A percentile compares a stretch with the other conserved stretches of the same genome.
Conservation (phyloP, 2,113 vertebrate species). For the Rynchops niger region DNA sequence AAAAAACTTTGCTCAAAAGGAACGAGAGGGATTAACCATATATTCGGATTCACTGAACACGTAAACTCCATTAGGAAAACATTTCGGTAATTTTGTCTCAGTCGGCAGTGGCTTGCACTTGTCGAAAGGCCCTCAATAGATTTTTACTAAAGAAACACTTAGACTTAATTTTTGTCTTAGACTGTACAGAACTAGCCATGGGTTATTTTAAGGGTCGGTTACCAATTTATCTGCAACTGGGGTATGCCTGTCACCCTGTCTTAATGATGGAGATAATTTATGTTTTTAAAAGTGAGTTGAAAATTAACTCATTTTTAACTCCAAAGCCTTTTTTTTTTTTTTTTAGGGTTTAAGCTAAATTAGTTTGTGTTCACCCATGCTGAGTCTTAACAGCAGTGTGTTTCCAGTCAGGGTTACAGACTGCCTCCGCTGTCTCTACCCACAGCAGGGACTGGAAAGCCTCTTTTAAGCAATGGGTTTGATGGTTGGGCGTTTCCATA, state of each 20-base stretch:
- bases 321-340: background rate
- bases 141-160: background rate
- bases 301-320: background rate
- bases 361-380: background rate
- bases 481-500: rapidly evolving
- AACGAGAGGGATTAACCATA: background rate
- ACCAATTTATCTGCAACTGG: background rate
- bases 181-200: background rate
- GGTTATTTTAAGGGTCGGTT: background rate
- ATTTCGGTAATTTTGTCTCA: background rate
- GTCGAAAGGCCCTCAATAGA: background rate
- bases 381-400: no score
- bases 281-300: background rate
- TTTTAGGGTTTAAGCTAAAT: background rate
- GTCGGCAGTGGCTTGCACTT: background rate
- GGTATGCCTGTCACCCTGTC: background rate
- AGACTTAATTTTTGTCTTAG: background rate
- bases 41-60: background rate
- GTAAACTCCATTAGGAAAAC: background rate
- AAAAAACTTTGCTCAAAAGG: background rate
- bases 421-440: background rate
- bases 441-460: background rate
- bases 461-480: background rate
- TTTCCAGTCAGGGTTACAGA: background rate
- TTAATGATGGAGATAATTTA: background rate